A percentile compares a stretch with the other conserved stretches of the same genome.
These are phyloP conservation scores for Sipha maydis DNA, from an alignment of 2,888 invertebrate species.

Conservation along the genomic window DNA sequence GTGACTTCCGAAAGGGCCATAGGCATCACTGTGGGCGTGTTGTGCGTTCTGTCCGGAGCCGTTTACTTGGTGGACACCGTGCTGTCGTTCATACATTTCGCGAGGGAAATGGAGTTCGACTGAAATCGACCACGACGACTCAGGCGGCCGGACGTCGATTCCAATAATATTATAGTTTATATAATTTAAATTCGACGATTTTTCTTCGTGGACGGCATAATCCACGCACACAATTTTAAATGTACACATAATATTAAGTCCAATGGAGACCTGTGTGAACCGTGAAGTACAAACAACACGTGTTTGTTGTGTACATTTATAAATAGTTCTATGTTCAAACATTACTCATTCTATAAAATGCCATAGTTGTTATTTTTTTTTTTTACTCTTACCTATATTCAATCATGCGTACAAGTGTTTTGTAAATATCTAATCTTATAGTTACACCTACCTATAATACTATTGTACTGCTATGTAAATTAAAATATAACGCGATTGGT, in stretches of 20 bases:
- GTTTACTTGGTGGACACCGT: conserved; percentile 84
- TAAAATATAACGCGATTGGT: neutral
- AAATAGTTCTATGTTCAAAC: neutral
- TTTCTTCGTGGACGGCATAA: too few relatives aligned
- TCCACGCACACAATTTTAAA: too few relatives aligned
- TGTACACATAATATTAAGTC: neutral
- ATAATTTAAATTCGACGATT: too few relatives aligned
- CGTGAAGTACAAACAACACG: neutral
- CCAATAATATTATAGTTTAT: too few relatives aligned
- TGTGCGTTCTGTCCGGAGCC: conserved; percentile 83
- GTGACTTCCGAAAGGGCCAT: conserved; percentile 82
- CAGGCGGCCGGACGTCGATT: neutral
- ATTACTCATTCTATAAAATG: neutral
- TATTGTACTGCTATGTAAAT: neutral
- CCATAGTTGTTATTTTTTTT: neutral
- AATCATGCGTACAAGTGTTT: neutral
- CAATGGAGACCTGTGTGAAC: neutral
- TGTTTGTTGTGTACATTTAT: neutral
- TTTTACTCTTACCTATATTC: neutral
- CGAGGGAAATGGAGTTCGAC: conserved; percentile 71
- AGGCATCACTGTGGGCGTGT: conserved; percentile 82
- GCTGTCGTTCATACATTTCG: conserved; percentile 78
- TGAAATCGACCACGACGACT: neutral
- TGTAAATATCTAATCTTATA: neutral
- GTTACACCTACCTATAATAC: neutral